Evolutionary conservation across 2,888 invertebrate species (phyloP).

Genomic region (Ditula angustiorana): DNA sequence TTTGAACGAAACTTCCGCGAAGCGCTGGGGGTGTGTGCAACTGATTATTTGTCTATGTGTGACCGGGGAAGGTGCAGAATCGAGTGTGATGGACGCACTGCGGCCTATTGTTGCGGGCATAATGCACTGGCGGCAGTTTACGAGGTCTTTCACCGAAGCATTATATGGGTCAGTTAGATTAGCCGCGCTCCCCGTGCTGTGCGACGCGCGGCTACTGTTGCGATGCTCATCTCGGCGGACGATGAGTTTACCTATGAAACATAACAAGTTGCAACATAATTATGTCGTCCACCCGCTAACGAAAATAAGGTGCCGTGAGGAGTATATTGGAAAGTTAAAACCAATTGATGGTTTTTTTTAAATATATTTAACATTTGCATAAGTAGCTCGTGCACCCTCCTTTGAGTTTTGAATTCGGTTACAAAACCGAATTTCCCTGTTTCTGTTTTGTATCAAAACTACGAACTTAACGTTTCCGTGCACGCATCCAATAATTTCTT

Average conservation of each 20-base stretch:
- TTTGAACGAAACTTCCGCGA: constrained; percentile 75
- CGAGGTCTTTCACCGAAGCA: constrained; percentile 83
- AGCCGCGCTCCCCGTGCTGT: constrained; percentile 67
- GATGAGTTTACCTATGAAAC: not conserved
- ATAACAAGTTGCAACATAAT: not conserved
- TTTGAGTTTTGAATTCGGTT: too few relatives aligned
- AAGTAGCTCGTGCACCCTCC: too few relatives aligned
- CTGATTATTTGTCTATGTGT: constrained; percentile 59
- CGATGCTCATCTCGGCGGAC: not conserved
- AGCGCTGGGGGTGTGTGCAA: constrained; percentile 52
- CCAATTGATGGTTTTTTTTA: too few relatives aligned
- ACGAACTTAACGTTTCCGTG: too few relatives aligned
- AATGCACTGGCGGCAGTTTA: constrained; percentile 80
- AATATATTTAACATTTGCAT: too few relatives aligned
- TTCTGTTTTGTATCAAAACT: too few relatives aligned
- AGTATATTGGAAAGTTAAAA: too few relatives aligned
- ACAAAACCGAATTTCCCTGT: too few relatives aligned
- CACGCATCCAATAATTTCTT: not conserved
- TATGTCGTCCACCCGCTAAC: too few relatives aligned
- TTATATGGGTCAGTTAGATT: constrained; percentile 84
- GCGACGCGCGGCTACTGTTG: constrained; percentile 4
- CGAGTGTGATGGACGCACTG: constrained; percentile 52
- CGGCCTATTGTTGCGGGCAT: constrained; percentile 77
- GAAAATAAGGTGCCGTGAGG: too few relatives aligned
- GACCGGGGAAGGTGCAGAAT: constrained; percentile 63